These are phyloP conservation scores for Coendou prehensilis DNA, from an alignment of 2,797 vertebrate genomes.

Conservation along the genomic window DNA sequence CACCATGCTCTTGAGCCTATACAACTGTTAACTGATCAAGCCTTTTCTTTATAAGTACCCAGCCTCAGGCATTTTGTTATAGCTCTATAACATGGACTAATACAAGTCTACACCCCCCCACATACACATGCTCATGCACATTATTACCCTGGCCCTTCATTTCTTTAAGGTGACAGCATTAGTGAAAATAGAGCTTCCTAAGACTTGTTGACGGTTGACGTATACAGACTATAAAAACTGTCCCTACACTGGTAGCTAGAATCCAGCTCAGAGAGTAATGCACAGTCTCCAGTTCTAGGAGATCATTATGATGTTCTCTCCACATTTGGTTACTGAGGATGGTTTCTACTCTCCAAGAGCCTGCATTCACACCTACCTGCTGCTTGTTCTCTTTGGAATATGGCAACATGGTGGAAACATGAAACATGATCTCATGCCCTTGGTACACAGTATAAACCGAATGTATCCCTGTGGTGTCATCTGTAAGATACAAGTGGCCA, in stretches of 20 bases:
- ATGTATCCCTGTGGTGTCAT: constrained; percentile 97
- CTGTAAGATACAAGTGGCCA: constrained; percentile 87
- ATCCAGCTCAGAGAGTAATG: not conserved
- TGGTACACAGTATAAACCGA: constrained; percentile 99
- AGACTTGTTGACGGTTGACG: not conserved
- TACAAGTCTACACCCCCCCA: not conserved
- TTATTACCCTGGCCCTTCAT: not conserved
- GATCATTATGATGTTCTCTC: not conserved
- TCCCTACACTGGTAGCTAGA: not conserved
- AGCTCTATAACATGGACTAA: not conserved
- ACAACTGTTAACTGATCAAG: not conserved
- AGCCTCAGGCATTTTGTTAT: not conserved
- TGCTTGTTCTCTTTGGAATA: constrained; percentile 99
- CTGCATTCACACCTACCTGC: constrained; percentile 91
- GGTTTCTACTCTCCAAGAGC: not conserved
- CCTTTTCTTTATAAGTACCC: not conserved
- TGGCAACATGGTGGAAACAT: constrained; percentile 98
- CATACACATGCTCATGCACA: not conserved
- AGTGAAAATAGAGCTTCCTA: not conserved
- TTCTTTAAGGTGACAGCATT: not conserved
- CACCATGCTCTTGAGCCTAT: not conserved
- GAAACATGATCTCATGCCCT: constrained; percentile 99
- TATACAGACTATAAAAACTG: not conserved
- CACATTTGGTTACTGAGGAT: accelerated
- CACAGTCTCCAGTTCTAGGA: not conserved